Percentiles rank a stretch among this genome's conserved stretches.
Conservation (phyloP, 2,888 invertebrate species). For the Dicyrtoma fusca region DNA sequence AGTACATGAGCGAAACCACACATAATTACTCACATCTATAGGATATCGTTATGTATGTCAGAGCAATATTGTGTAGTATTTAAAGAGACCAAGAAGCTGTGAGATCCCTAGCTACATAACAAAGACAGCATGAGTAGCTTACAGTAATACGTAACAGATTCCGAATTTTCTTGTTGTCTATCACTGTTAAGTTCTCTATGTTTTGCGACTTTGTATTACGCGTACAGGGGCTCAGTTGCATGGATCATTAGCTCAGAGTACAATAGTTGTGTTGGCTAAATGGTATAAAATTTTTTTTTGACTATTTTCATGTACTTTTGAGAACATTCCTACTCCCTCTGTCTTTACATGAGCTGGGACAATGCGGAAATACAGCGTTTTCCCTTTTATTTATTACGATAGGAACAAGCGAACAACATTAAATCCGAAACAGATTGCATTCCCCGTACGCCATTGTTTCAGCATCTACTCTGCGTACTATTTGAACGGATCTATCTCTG, state of each 20-base stretch:
- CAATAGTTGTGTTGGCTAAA: not conserved
- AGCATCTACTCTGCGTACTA: no score
- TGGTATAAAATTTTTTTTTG: not conserved
- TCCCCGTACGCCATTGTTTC: no score
- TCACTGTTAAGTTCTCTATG: not conserved
- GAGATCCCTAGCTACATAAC: no score
- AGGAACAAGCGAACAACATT: not conserved
- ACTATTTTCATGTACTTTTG: not conserved
- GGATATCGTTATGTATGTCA: no score
- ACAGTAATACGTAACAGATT: conserved; percentile 17
- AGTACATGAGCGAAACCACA: no score
- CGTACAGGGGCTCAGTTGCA: not conserved
- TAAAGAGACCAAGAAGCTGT: no score
- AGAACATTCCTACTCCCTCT: conserved; percentile 27
- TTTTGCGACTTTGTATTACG: no score
- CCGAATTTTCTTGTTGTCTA: conserved; percentile 1
- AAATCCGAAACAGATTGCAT: conserved; percentile 11
- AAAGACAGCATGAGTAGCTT: no score
- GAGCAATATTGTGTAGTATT: no score
- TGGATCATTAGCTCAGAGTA: conserved; percentile 23
- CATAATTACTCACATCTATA: no score
- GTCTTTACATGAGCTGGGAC: conserved; percentile 30
- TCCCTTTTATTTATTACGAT: conserved; percentile 2
- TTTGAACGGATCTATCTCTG: no score
- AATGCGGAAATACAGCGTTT: conserved; percentile 34